Evolutionary conservation across 2,888 invertebrate species (phyloP).

Genomic region (Trilocha varians): DNA sequence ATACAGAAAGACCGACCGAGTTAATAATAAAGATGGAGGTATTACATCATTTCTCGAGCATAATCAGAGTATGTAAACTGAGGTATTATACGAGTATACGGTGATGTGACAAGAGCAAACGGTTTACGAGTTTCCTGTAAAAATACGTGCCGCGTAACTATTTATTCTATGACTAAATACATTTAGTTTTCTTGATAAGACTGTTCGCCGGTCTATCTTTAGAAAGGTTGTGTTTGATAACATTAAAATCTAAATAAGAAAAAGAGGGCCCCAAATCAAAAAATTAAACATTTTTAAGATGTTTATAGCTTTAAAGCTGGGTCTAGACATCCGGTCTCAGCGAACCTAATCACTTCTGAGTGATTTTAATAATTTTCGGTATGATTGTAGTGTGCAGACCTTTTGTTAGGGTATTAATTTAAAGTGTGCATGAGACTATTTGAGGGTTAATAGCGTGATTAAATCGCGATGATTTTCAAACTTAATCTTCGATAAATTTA

Average conservation of each 20-base stretch:
- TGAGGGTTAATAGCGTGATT: too few relatives aligned
- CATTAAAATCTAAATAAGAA: neutral
- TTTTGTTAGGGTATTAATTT: too few relatives aligned
- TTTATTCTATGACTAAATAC: conserved; percentile 36
- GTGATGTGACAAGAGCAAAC: conserved; percentile 38
- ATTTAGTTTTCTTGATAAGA: conserved; percentile 8
- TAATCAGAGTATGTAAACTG: conserved; percentile 45
- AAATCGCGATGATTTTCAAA: too few relatives aligned
- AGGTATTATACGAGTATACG: conserved; percentile 24
- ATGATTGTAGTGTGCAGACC: neutral
- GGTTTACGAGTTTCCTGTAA: conserved; percentile 33
- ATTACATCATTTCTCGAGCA: conserved; percentile 44
- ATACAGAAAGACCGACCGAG: neutral
- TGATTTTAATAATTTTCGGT: neutral
- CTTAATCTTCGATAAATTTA: too few relatives aligned
- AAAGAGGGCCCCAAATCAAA: neutral
- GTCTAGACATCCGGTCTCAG: neutral
- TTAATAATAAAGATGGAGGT: conserved; percentile 17
- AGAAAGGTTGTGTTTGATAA: neutral
- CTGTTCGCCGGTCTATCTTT: conserved; percentile 5
- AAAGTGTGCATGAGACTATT: too few relatives aligned
- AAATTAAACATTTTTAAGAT: neutral
- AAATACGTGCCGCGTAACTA: conserved; percentile 33
- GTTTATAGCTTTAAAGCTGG: neutral
- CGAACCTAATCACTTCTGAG: neutral